These are phyloP conservation scores for Ennomos erosarius DNA, from an alignment of 2,888 invertebrate species.

Conservation along the genomic window DNA sequence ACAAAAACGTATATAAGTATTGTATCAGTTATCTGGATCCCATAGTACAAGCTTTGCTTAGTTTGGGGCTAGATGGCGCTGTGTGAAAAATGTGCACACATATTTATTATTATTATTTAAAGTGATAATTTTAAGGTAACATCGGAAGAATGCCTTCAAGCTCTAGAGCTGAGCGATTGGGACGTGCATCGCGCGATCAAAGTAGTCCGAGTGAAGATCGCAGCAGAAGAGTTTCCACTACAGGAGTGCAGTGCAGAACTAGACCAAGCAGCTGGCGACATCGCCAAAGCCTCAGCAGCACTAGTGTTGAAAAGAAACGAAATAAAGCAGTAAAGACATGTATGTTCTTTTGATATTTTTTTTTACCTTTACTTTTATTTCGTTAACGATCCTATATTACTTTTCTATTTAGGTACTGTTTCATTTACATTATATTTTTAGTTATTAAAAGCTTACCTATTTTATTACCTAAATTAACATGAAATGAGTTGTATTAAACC, in stretches of 20 bases:
- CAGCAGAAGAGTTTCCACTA: slow-evolving; percentile 52
- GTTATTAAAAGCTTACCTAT: no score
- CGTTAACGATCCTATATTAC: background rate
- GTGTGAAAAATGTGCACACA: no score
- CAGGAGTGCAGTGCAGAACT: slow-evolving; percentile 82
- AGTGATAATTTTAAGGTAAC: slow-evolving; percentile 76
- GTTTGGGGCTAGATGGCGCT: no score
- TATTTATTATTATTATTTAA: no score
- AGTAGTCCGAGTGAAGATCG: slow-evolving; percentile 85
- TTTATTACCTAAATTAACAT: no score
- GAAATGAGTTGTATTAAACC: no score
- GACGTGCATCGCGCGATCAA: slow-evolving; percentile 96
- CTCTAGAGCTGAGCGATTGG: slow-evolving; percentile 94
- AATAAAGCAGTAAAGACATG: slow-evolving; percentile 9
- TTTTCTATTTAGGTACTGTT: background rate
- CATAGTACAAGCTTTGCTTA: no score
- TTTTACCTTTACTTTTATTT: background rate
- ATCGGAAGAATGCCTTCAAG: slow-evolving; percentile 91
- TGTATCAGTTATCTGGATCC: no score
- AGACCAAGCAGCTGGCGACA: slow-evolving; percentile 87
- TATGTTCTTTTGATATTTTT: slow-evolving; percentile 7
- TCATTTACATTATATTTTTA: no score
- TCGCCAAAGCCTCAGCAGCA: slow-evolving; percentile 86
- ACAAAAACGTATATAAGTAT: no score
- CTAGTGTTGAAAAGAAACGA: slow-evolving; percentile 63